These are phyloP conservation scores for Eudyptes chrysolophus DNA, from an alignment of 2,113 vertebrate genomes.

Conservation along the genomic window DNA sequence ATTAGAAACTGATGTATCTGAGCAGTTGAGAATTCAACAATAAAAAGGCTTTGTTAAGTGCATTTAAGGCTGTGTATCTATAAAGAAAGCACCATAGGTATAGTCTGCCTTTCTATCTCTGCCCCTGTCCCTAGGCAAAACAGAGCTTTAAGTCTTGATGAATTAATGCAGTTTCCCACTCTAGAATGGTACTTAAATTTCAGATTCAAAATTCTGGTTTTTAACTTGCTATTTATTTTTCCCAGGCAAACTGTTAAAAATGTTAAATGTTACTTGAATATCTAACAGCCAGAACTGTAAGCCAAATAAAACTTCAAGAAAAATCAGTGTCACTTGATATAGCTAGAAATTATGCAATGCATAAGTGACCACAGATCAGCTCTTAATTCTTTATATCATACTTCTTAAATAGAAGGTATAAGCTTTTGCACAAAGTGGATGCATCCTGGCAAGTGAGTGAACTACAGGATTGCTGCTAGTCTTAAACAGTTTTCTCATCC, in stretches of 20 bases:
- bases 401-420: background rate
- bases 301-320: background rate
- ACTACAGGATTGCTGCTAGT: background rate
- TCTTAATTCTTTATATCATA: background rate
- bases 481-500: background rate
- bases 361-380: background rate
- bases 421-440: background rate
- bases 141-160: background rate
- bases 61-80: background rate
- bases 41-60: background rate
- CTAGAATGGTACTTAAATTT: background rate
- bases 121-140: background rate
- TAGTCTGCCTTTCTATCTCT: background rate
- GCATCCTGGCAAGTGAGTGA: background rate
- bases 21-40: background rate
- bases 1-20: background rate
- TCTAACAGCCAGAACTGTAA: background rate
- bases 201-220: background rate
- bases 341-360: background rate
- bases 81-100: background rate
- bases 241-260: background rate
- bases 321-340: background rate
- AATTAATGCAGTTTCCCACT: background rate
- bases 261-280: background rate
- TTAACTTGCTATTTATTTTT: background rate